Evolutionary conservation across 2,888 invertebrate genomes (phyloP).

Genomic region (Dryobota labecula): DNA sequence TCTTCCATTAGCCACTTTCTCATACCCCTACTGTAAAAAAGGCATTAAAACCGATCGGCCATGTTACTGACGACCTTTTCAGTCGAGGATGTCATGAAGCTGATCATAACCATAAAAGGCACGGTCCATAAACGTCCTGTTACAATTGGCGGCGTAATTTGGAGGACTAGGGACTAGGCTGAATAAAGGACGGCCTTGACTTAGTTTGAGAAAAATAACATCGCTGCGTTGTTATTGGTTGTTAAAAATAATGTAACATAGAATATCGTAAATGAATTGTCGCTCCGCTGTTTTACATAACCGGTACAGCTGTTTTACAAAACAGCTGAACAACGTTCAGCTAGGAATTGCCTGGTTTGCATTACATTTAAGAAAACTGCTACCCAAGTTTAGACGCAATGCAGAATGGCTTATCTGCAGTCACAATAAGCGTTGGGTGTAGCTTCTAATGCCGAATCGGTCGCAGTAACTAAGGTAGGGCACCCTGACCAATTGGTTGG

Average conservation of each 20-base stretch:
- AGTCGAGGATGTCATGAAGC: slow-evolving; percentile 37
- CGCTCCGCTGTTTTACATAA: no score
- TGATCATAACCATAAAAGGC: slow-evolving; percentile 40
- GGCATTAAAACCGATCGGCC: slow-evolving; percentile 31
- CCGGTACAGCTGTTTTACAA: no score
- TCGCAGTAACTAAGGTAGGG: no score
- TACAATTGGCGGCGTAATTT: slow-evolving; percentile 41
- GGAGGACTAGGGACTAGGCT: slow-evolving; percentile 30
- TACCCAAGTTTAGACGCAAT: no score
- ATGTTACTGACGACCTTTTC: slow-evolving; percentile 28
- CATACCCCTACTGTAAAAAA: slow-evolving; percentile 22
- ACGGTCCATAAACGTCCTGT: slow-evolving; percentile 38
- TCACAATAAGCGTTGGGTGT: no score
- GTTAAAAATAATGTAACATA: neutral
- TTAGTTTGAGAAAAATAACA: slow-evolving; percentile 40
- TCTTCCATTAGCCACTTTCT: neutral
- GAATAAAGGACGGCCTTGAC: slow-evolving; percentile 33
- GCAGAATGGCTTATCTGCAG: no score
- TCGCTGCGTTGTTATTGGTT: slow-evolving; percentile 4
- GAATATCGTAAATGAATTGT: no score
- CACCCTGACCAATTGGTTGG: no score
- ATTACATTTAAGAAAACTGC: no score
- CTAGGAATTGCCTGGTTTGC: no score
- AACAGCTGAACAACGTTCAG: no score
- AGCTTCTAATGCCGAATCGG: no score